Evolutionary conservation across 2,888 invertebrate species (phyloP), one percentile per base, ranked within the genome.

Genomic region (Chymomyza procnemis): DNA sequence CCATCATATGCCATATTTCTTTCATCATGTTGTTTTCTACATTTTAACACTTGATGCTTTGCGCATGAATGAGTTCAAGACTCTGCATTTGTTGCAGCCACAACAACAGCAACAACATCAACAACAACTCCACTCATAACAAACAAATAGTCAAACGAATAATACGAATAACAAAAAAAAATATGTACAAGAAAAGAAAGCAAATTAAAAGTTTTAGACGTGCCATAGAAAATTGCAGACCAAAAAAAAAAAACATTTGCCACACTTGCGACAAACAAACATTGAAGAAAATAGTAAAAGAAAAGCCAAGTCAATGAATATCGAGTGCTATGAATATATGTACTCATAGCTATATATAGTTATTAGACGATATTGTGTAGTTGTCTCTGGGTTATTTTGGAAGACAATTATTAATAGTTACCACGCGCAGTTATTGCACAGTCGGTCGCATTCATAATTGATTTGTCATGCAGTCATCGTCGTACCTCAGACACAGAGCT

Each of bases 381-480:
- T 12, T 41, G 34, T 41, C 34, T 41, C 12, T 41, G 19, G 6
- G 50, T 14, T 50, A 50, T 50, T 50, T 50, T 19, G 16, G 50
- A 14, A 54, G 6, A 21, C 54, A 54, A 54, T 54, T 54, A 50
- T 50, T 50, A 50, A 50, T 50, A 50, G 50, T 12, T 41, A 50
- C 9, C 16, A 50, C 50, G 50, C 16, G 50, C 50, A 50, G 50
- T n/a, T 16, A 9, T 50, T 21, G 41, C 18, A 67, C 61, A 64
- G 63, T 55, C 41, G 68, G 64, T 66, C 66, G 72, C 59, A 55
- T 57, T 58, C 64, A 61, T n/a, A 81, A 86, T 81, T 81, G 85
- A 81, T 81, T 81, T 81, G 80, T 72, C 85, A 86, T 81, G 80
- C 80, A 81, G 81, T 61, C 69, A 79, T 61, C 69, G 70, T 47